Evolutionary conservation across 2,888 invertebrate genomes (phyloP), one percentile per base, ranked within the genome.

Genomic region (Leptarthrus brevirostris): DNA sequence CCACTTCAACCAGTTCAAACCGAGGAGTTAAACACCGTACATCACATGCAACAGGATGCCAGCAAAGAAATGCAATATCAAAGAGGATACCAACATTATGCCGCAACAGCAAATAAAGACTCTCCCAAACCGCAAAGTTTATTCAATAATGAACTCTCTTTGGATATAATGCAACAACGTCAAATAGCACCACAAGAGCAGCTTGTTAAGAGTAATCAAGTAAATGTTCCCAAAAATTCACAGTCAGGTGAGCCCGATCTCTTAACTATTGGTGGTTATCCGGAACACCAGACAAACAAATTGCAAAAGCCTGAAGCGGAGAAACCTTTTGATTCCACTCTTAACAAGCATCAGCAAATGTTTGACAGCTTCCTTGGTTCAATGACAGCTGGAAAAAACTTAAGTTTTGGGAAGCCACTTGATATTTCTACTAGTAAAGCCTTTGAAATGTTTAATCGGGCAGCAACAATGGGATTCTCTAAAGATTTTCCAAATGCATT

Each of bases 101-200:
- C 22, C 64, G 77, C 75, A 58, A 76, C 75, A 30, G 69, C 69
- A 26, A 30, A 70, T 26, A 49, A 76, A 64, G 69, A 66, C 56
- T 74, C 82, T 22, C 84, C 86, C 58, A 79, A 86, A 5, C 86
- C 86, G 80, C 79, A 84, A 52, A 79, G 87, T 16, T 82, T 87
- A 24, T 90, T 89, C 79, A 90, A 30, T 16, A 79, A 77, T 20
- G 83, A 85, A 20, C 52, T 76, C 34, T 22, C 72, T n/a, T 58
- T 70, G 74, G 72, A 69, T 18, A 16, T 49, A 70, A 66, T 74
- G 14, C 72, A 66, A 47, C 71, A 71, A 3, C 30, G 49, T 2
- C 71, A 71, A 14, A 36, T 56, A 30, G 24, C 6, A 10, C 36
- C 66, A 2, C 72, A 66, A 26, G 72, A 72, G 3, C 72, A 72